phyloP scores from a whole-genome alignment of 2,888 invertebrate species.

The Graphium colonna region DNA sequence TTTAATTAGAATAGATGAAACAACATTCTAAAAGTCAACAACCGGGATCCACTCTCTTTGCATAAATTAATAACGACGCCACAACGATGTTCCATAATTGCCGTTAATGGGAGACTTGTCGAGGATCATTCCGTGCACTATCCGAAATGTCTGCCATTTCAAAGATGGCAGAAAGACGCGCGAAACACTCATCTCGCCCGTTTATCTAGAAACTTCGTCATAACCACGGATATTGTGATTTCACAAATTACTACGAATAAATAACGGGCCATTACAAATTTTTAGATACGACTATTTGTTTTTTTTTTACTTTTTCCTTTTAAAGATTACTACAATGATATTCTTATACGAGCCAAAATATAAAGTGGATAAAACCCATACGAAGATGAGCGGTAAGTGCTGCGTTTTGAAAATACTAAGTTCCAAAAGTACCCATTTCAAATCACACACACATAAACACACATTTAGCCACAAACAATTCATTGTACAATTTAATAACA shows the following conservation, averaged over 20 bases:
- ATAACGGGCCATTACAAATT: too few relatives aligned
- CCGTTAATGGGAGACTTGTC: conserved; percentile 16
- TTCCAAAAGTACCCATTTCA: too few relatives aligned
- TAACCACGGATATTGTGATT: background rate
- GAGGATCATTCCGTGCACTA: conserved; percentile 19
- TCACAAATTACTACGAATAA: conserved; percentile 4
- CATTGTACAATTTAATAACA: too few relatives aligned
- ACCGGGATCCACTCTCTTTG: conserved; percentile 14
- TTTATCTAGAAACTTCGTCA: conserved; percentile 8
- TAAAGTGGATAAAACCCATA: too few relatives aligned
- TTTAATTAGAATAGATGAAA: conserved; percentile 12
- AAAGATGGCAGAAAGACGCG: background rate
- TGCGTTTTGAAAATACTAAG: too few relatives aligned
- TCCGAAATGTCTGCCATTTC: conserved; percentile 4
- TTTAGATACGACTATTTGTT: too few relatives aligned
- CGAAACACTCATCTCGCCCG: background rate
- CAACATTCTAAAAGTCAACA: conserved; percentile 20
- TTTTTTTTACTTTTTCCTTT: too few relatives aligned
- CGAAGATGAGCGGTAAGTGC: too few relatives aligned
- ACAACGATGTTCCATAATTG: conserved; percentile 14
- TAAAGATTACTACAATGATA: too few relatives aligned
- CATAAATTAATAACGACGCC: conserved; percentile 17
- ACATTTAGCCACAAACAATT: too few relatives aligned
- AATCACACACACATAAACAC: too few relatives aligned
- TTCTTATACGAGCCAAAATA: too few relatives aligned